Evolutionary conservation across 2,113 vertebrate species (phyloP), one percentile per base, ranked within the genome.

Genomic region (Furnarius figulus): DNA sequence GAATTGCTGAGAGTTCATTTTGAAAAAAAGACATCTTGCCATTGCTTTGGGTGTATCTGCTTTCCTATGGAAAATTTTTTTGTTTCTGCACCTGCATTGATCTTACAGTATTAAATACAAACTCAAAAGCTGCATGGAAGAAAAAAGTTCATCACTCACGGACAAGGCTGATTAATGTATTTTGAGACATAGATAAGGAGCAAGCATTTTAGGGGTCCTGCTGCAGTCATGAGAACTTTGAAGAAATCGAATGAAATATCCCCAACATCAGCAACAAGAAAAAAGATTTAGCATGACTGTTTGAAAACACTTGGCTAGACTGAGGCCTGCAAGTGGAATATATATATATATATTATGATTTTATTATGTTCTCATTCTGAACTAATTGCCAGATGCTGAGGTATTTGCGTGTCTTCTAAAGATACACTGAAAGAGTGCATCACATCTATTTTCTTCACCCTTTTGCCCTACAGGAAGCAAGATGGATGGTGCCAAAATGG

Each of bases 141-240:
- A 85, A 52, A 33, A 31, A 85, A 91, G 67, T 86, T 93, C 71
- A 85, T 68, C 27, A 37, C 49, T 77, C 39, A n/a, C 17, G 61
- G 88, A 44, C 58, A 59, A 88, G 27, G 37, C 67, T 93, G 90
- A 93, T 94, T 91, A 88, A 90, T 95, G 59, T 95, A 71, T 85
- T 96, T 88, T 85, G 66, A 73, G 74, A 58, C 61, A n/a, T 55
- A 93, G 37, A 37, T 89, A 82, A 50, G 42, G 46, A 91, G 11
- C 5, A 0, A 83, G 12, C 7, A 0, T 79, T 96, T 75, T 37
- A 78, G 70, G 37, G 46, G 82, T 82, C 91, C 49, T 95, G 63
- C 58, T 82, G 71, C 63, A 76, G 39, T 93, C 82, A 73, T 77
- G 63, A 89, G 46, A 88, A 73, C 56, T 5, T 3, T 21, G 67